Conservation (phyloP, 2,113 vertebrate genomes). For the Oryzias woworae region DNA sequence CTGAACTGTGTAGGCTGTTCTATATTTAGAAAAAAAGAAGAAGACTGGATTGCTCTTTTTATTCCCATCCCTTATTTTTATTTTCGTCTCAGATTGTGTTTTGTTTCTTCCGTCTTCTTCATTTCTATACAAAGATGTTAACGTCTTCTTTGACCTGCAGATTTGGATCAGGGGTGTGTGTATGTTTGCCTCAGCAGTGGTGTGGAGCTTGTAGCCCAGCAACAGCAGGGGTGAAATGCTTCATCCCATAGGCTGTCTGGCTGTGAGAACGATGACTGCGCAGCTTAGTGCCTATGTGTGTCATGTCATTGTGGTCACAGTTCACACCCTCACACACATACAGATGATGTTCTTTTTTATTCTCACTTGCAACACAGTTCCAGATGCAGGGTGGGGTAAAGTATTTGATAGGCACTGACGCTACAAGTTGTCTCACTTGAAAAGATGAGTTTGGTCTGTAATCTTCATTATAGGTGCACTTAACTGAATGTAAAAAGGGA, state of each 20-base stretch:
- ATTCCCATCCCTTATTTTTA: conserved; percentile 1
- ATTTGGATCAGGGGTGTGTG: conserved; percentile 41
- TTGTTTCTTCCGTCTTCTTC: too few species aligned
- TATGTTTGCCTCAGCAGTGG: conserved; percentile 41
- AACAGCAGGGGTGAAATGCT: conserved; percentile 61
- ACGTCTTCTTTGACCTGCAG: conserved; percentile 32
- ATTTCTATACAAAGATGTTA: conserved; percentile 38
- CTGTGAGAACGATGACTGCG: conserved; percentile 23
- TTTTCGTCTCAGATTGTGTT: too few species aligned
- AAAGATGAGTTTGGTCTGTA: too few species aligned
- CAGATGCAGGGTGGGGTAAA: neutral
- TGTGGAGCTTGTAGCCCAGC: conserved; percentile 65
- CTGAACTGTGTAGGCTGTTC: conserved; percentile 40
- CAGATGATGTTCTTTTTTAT: conserved; percentile 20
- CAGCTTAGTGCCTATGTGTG: conserved; percentile 14
- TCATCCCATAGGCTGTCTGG: conserved; percentile 68
- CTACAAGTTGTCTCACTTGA: too few species aligned
- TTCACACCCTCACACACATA: conserved; percentile 9
- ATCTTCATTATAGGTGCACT: too few species aligned
- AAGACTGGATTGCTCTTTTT: conserved; percentile 27
- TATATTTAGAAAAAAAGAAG: conserved; percentile 2
- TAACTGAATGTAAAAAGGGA: too few species aligned
- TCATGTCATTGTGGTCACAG: conserved; percentile 27
- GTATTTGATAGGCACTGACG: too few species aligned
- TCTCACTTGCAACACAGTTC: conserved; percentile 20